Percentiles rank a stretch among this genome's conserved stretches.
Evolutionary conservation across 2,797 vertebrate species (phyloP).

Genomic region (Muraenolepis orangiensis): DNA sequence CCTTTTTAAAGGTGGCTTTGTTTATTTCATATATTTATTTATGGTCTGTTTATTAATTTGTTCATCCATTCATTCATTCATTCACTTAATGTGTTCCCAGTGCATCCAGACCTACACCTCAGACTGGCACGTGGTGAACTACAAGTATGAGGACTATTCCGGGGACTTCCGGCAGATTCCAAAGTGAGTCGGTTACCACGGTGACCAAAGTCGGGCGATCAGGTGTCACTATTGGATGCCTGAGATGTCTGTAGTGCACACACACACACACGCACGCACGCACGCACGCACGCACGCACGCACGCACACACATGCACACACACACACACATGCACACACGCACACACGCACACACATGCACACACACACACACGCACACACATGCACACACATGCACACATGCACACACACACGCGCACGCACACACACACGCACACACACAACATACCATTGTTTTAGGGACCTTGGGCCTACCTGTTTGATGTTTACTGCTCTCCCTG

Average conservation of each 20-base stretch:
- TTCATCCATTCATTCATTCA: neutral
- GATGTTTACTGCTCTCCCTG: slow-evolving; percentile 36
- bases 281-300: neutral
- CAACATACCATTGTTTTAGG: slow-evolving; percentile 21
- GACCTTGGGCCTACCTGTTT: neutral
- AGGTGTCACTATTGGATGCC: slow-evolving; percentile 23
- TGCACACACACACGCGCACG: neutral
- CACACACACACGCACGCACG: neutral
- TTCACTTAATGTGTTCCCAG: slow-evolving; percentile 61
- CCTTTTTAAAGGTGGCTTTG: neutral
- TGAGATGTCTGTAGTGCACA: slow-evolving; percentile 10
- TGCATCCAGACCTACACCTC: slow-evolving; percentile 99
- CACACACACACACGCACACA: neutral
- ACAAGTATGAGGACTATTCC: slow-evolving; percentile 96
- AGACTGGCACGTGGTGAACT: slow-evolving; percentile 95
- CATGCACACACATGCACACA: neutral
- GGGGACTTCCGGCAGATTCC: slow-evolving; percentile 96
- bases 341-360: slow-evolving; percentile 1
- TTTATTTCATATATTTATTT: neutral
- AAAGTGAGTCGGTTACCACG: slow-evolving; percentile 74
- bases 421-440: neutral
- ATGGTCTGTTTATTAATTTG: neutral
- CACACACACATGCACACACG: neutral
- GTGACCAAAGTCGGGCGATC: slow-evolving; percentile 24
- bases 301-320: neutral